phyloP scores from a whole-genome alignment of 1,140 invertebrate species.

The Centruroides sculpturatus region DNA sequence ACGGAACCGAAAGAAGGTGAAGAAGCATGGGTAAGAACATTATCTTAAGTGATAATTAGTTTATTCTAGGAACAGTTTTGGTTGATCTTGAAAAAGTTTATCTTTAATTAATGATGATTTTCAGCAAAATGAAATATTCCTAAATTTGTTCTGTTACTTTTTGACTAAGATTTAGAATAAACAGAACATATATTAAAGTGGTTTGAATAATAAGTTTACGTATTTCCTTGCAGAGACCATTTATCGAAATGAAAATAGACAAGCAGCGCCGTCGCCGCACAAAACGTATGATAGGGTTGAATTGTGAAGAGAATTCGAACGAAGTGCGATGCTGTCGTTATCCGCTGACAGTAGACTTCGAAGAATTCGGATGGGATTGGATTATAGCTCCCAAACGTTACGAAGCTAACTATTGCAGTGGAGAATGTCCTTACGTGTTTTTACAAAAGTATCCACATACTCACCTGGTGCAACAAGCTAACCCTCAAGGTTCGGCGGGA shows the following conservation, averaged over 20 bases:
- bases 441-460: slow-evolving; percentile 84
- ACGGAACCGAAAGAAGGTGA: slow-evolving; percentile 23
- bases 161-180: too few relatives aligned
- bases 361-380: slow-evolving; percentile 95
- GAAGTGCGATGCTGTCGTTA: slow-evolving; percentile 77
- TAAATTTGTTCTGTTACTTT: too few relatives aligned
- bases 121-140: too few relatives aligned
- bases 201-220: too few relatives aligned
- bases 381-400: slow-evolving; percentile 92
- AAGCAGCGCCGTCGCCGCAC: slow-evolving; percentile 44
- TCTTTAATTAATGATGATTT: too few relatives aligned
- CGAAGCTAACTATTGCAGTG: slow-evolving; percentile 91
- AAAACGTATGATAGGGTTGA: slow-evolving; percentile 57
- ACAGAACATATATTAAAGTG: too few relatives aligned
- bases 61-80: too few relatives aligned
- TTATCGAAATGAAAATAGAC: slow-evolving; percentile 56
- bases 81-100: too few relatives aligned
- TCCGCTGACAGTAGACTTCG: slow-evolving; percentile 86
- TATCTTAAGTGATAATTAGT: too few relatives aligned
- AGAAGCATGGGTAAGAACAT: not conserved
- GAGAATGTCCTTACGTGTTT: slow-evolving; percentile 79
- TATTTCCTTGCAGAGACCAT: slow-evolving; percentile 49
- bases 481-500: slow-evolving; percentile 50
- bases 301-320: slow-evolving; percentile 57
- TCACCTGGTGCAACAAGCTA: slow-evolving; percentile 66